phyloP scores from a whole-genome alignment of 2,888 invertebrate genomes.

The Dryomyza anilis region DNA sequence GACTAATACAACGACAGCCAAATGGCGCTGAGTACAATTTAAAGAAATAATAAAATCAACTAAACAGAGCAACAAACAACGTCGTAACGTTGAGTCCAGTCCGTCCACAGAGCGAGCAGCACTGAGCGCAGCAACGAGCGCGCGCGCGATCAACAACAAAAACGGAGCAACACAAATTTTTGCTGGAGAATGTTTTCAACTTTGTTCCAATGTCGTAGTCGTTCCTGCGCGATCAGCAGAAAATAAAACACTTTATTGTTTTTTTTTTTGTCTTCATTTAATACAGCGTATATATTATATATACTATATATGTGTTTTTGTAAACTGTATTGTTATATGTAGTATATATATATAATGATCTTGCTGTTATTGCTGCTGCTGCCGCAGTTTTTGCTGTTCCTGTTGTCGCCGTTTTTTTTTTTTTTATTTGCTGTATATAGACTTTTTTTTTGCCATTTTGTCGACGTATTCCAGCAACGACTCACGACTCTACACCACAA shows the following conservation, averaged over 20 bases:
- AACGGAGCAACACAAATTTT: not conserved
- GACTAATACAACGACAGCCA: not conserved
- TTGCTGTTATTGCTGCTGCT: conserved; percentile 6
- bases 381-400: not conserved
- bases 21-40: no score
- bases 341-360: conserved; percentile 1
- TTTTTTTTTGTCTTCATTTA: not conserved
- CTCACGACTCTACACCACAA: not conserved
- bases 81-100: no score
- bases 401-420: not conserved
- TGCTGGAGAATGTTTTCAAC: conserved; percentile 12
- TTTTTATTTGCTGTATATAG: not conserved
- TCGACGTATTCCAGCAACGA: not conserved
- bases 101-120: not conserved
- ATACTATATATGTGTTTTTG: not conserved
- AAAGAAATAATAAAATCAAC: not conserved
- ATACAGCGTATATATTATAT: not conserved
- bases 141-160: not conserved
- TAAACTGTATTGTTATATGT: conserved; percentile 1
- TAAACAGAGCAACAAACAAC: no score
- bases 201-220: not conserved
- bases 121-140: not conserved
- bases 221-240: conserved; percentile 19
- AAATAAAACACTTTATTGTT: not conserved
- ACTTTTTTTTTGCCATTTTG: not conserved